Percentiles rank a stretch among this genome's conserved stretches.
Evolutionary conservation across 1,140 invertebrate species (phyloP).

Genomic region (Zaprionus capensis): DNA sequence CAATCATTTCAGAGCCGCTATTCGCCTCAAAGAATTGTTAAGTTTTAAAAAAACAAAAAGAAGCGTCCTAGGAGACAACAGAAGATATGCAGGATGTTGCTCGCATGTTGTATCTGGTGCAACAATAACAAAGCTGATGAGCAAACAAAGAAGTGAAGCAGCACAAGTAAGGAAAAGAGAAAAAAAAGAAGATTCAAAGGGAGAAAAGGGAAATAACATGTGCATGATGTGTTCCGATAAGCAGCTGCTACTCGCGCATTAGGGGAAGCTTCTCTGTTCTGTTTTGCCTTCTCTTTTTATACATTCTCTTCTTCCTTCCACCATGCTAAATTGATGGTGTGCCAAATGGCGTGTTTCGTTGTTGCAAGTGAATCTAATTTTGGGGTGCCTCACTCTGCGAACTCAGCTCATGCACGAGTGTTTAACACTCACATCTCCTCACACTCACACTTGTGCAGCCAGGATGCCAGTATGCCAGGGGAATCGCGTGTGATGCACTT

Average conservation of each 20-base stretch:
- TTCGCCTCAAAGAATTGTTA: constrained; percentile 26
- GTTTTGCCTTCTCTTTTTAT: not conserved
- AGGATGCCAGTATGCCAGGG: constrained; percentile 15
- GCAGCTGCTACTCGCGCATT: constrained; percentile 43
- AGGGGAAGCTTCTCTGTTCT: not conserved
- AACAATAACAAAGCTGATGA: constrained; percentile 31
- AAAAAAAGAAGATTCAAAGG: not conserved
- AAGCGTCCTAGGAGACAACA: not conserved
- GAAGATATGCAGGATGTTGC: constrained; percentile 10
- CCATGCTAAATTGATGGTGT: constrained; percentile 34
- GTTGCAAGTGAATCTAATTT: constrained; percentile 44
- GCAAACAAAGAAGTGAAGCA: constrained; percentile 23
- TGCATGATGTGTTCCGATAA: constrained; percentile 48
- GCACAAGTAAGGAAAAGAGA: not conserved
- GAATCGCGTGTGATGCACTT: constrained; percentile 27
- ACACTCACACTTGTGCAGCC: not conserved
- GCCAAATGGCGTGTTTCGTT: constrained; percentile 39
- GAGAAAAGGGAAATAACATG: constrained; percentile 25
- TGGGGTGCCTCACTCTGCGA: constrained; percentile 13
- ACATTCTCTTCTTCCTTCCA: not conserved
- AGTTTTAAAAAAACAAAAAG: constrained; percentile 20
- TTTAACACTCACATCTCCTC: not conserved
- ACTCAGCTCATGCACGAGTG: constrained; percentile 4
- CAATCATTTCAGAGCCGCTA: constrained; percentile 20
- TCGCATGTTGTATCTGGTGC: constrained; percentile 33